These are phyloP conservation scores for Electrona antarctica DNA, from an alignment of 2,113 vertebrate species.

Conservation along the genomic window DNA sequence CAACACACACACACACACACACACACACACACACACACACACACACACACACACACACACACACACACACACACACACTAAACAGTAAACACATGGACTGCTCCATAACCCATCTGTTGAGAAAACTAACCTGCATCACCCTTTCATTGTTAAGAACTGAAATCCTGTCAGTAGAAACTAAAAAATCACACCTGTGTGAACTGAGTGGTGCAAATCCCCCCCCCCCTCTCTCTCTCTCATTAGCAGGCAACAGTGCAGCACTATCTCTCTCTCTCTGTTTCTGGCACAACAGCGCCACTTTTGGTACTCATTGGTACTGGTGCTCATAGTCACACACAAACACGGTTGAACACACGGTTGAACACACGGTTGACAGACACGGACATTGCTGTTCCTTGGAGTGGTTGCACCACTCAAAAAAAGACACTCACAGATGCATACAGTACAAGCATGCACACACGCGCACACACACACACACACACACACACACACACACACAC, in stretches of 20 bases:
- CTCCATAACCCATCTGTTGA: conserved; percentile 31
- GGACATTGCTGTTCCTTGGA: no score
- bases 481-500: background rate
- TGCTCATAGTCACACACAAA: no score
- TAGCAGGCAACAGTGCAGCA: no score
- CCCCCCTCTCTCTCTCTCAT: no score
- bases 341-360: no score
- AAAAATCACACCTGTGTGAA: no score
- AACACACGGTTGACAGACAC: no score
- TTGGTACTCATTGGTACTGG: no score
- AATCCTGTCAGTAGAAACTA: background rate
- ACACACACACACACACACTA: background rate
- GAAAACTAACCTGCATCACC: conserved; percentile 12
- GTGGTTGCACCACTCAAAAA: no score
- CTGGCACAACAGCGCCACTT: no score
- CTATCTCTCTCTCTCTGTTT: no score
- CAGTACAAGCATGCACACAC: background rate
- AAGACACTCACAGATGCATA: background rate
- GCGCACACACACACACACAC: background rate
- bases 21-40: background rate
- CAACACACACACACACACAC: conserved; percentile 18
- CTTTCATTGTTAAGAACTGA: conserved; percentile 34
- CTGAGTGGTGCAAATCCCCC: no score
- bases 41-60: background rate
- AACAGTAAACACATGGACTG: background rate